These are phyloP conservation scores for Hyphantria cunea DNA, from an alignment of 1,140 invertebrate species.

Conservation along the genomic window DNA sequence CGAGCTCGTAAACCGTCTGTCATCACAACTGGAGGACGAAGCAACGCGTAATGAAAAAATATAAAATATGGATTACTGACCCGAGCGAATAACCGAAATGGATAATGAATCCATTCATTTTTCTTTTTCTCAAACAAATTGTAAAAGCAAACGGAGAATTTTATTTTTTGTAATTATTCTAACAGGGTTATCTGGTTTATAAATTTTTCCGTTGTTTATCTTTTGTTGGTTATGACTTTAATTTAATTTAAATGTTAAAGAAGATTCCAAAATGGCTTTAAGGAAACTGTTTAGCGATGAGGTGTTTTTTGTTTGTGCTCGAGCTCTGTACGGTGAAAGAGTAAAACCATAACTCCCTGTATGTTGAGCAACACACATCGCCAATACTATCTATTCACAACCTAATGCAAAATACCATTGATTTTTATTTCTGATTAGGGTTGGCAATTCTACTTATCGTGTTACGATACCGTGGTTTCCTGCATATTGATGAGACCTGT, in stretches of 20 bases:
- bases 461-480: too few species aligned
- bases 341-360: too few species aligned
- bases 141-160: background rate
- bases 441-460: too few species aligned
- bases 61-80: conserved; percentile 31
- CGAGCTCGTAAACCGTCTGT: conserved; percentile 23
- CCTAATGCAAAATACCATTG: too few species aligned
- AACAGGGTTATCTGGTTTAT: background rate
- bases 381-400: too few species aligned
- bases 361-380: too few species aligned
- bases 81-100: conserved; percentile 4
- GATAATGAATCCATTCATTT: conserved; percentile 7
- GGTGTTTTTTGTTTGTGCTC: too few species aligned
- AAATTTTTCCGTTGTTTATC: background rate
- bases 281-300: too few species aligned
- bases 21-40: conserved; percentile 4
- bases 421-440: too few species aligned
- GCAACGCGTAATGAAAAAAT: conserved; percentile 29
- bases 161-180: background rate
- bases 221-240: too few species aligned
- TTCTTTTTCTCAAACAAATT: background rate
- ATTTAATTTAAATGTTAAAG: background rate
- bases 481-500: too few species aligned
- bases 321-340: too few species aligned
- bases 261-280: background rate